Base-by-base conservation (phyloP, 2,888 invertebrate species). In the Sympetrum striolatum region DNA sequence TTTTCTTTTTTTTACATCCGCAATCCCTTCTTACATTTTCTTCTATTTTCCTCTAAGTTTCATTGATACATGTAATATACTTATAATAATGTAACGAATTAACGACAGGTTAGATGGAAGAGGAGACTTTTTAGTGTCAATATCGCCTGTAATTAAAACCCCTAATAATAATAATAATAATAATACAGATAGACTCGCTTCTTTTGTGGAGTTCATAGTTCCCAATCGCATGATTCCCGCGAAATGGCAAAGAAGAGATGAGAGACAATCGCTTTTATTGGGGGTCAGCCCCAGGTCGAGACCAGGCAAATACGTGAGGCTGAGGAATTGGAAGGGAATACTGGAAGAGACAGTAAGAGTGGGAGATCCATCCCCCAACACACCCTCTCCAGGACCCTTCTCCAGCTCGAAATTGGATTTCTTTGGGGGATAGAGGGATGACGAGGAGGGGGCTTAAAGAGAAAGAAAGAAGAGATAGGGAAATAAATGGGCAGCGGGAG, bases 391-490 rank as follows among this genome's bases (percentile, higher is more conserved):
- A 6, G 14, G 10, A 31, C 44, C 44, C 44, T 44, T 44, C 58
- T 60, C 58, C 82, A n/a, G 35, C 58, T 82, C 60, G 82, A 82
- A 82, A 82, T 82, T 82, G 82, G 82, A 82, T 82, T 82, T 58
- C 82, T 82, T 82, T 82, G 35, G 82, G 60, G 60, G 86, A 86
- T 60, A 86, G 86, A 86, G 60, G 86, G 86, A 86, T 64, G 86
- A 86, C 60, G 60, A 37, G 86, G 86, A 37, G 35, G 35, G 14
- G 53, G 53, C n/a, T 44, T 48, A n/a, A 48, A 35, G 81, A 48
- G 81, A 48, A 22, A 31, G 81, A 48, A 48, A 22, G 80, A 39
- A 31, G 10, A 48, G 81, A 48, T 81, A 81, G 81, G 81, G 48
- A 81, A 81, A 81, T 81, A 81, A 81, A 81, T 81, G 81, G 81